Conservation (phyloP, 92 coral and sea anemone species). For the Phymanthus crucifer region DNA sequence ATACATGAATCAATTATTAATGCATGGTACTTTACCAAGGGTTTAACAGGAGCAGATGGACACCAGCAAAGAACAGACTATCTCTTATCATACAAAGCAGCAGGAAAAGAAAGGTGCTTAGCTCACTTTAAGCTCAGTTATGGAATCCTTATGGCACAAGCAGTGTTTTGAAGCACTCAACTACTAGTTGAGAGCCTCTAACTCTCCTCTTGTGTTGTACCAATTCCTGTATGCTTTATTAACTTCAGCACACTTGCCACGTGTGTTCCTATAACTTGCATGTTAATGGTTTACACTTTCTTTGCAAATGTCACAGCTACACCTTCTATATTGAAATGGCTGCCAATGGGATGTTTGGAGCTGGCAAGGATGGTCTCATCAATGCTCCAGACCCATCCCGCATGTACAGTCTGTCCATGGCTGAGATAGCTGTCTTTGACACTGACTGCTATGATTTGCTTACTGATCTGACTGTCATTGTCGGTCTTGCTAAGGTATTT, state of each 20-base stretch:
- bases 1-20: background rate
- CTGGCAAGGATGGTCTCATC: conserved; percentile 84
- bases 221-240: no score
- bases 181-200: no score
- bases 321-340: conserved; percentile 91
- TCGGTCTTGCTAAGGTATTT: conserved; percentile 86
- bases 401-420: conserved; percentile 75
- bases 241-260: no score
- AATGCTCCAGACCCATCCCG: conserved; percentile 86
- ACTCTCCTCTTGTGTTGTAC: no score
- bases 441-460: conserved; percentile 70
- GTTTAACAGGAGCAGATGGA: conserved; percentile 88
- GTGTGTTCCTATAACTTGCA: no score
- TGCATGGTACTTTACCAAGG: conserved; percentile 43
- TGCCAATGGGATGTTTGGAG: conserved; percentile 98
- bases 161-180: no score
- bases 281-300: background rate
- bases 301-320: conserved; percentile 37
- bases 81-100: conserved; percentile 59
- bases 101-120: conserved; percentile 56
- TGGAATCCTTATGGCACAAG: no score
- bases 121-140: no score
- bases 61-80: conserved; percentile 88
- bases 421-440: conserved; percentile 91
- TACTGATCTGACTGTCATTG: conserved; percentile 79